phyloP scores from a whole-genome alignment of 1,140 invertebrate genomes.

The Berghia stephanieae region DNA sequence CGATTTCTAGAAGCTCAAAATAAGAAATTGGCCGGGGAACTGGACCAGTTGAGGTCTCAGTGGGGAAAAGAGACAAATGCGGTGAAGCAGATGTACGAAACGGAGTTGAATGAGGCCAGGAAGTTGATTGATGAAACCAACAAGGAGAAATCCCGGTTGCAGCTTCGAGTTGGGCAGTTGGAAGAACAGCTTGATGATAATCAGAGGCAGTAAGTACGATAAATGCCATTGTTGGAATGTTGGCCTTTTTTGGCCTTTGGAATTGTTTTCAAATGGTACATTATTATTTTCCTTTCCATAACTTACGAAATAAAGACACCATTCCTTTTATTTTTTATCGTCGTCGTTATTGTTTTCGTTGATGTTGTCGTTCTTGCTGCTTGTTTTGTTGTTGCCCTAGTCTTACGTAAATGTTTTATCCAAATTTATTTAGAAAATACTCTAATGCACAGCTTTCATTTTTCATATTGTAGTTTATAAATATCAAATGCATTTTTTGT shows the following conservation, averaged over 20 bases:
- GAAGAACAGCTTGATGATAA: constrained; percentile 60
- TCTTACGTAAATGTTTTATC: too few species aligned
- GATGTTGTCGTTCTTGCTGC: too few species aligned
- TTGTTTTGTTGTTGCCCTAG: too few species aligned
- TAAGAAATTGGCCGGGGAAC: constrained; percentile 66
- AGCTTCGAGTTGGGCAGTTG: constrained; percentile 56
- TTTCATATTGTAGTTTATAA: too few species aligned
- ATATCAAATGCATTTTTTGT: too few species aligned
- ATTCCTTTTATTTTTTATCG: too few species aligned
- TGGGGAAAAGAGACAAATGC: constrained; percentile 68
- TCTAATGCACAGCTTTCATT: too few species aligned
- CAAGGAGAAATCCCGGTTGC: constrained; percentile 58
- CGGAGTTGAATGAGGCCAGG: constrained; percentile 64
- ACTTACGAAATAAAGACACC: too few species aligned
- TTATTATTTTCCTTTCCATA: neutral
- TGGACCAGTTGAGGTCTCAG: constrained; percentile 65
- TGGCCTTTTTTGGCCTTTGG: neutral
- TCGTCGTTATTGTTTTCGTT: too few species aligned
- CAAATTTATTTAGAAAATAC: too few species aligned
- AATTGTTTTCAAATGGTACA: neutral
- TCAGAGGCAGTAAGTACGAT: constrained; percentile 33
- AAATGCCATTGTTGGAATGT: neutral
- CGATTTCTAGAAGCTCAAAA: constrained; percentile 70
- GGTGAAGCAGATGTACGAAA: constrained; percentile 70
- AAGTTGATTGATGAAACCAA: constrained; percentile 63